A percentile compares a stretch with the other conserved stretches of the same genome.
Evolutionary conservation across 2,113 vertebrate genomes (phyloP).

Genomic region (Eurypyga helias): DNA sequence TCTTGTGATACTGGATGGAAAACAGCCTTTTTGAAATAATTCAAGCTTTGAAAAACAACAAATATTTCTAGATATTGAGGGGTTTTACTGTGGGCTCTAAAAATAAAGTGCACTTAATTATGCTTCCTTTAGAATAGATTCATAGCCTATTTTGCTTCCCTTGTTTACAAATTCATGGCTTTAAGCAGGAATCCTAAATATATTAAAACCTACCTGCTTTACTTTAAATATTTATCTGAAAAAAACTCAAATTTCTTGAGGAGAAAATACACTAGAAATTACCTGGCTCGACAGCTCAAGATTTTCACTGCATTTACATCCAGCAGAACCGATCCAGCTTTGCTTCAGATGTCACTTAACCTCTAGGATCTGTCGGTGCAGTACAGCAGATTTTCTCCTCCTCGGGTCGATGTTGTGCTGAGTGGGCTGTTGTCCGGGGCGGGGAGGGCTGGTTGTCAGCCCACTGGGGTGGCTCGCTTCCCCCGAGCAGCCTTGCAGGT

Average conservation of each 20-base stretch:
- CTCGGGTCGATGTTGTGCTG: rapidly evolving
- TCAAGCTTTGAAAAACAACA: background rate
- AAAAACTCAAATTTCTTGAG: background rate
- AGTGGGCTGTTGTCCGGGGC: background rate
- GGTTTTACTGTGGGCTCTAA: background rate
- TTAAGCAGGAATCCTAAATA: background rate
- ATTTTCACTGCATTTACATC: background rate
- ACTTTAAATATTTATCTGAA: background rate
- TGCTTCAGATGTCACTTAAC: background rate
- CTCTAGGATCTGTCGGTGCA: background rate
- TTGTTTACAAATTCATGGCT: background rate
- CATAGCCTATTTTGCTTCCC: background rate
- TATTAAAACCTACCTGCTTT: background rate
- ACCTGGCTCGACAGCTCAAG: background rate
- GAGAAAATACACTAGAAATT: background rate
- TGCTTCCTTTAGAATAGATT: background rate
- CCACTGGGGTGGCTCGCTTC: background rate
- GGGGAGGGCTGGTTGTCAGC: background rate
- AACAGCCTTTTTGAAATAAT: background rate
- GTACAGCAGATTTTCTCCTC: background rate
- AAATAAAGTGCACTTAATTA: background rate
- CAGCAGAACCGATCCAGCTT: background rate
- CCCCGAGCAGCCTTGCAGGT: background rate
- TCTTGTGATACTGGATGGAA: constrained; percentile 5
- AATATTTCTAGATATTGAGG: background rate